Evolutionary conservation across 2,888 invertebrate genomes (phyloP).

Genomic region (Leptodirus hochenwartii): DNA sequence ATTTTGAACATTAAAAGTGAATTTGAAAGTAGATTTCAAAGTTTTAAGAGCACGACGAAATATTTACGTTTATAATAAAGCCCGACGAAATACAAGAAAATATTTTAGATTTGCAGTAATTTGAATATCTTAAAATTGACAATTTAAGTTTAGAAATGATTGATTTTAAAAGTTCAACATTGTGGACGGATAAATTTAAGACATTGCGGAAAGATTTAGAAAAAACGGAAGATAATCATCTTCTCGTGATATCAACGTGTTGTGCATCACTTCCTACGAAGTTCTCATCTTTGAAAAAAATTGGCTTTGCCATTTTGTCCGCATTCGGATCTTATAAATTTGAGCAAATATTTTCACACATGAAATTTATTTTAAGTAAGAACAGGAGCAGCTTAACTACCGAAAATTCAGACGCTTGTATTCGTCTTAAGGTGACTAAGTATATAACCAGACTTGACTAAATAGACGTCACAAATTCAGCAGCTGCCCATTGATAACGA

Average conservation of each 20-base stretch:
- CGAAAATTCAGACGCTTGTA: constrained; percentile 12
- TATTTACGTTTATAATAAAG: constrained; percentile 10
- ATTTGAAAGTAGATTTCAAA: constrained; percentile 8
- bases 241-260: constrained; percentile 12
- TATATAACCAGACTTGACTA: constrained; percentile 9
- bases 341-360: constrained; percentile 13
- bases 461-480: constrained; percentile 11
- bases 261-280: constrained; percentile 13
- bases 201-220: constrained; percentile 12
- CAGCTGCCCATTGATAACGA: constrained; percentile 7
- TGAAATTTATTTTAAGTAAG: constrained; percentile 13
- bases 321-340: constrained; percentile 12
- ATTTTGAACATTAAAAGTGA: constrained; percentile 8
- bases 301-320: constrained; percentile 12
- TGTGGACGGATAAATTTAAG: constrained; percentile 12
- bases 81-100: constrained; percentile 9
- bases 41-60: constrained; percentile 9
- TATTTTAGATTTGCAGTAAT: constrained; percentile 10
- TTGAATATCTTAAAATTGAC: constrained; percentile 9
- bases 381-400: constrained; percentile 11
- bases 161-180: constrained; percentile 11
- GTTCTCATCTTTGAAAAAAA: constrained; percentile 13
- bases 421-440: constrained; percentile 11
- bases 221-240: constrained; percentile 11
- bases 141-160: constrained; percentile 10